Evolutionary conservation across 2,797 vertebrate genomes (phyloP), one percentile per base, ranked within the genome.

Genomic region (Oreochromis mossambicus): DNA sequence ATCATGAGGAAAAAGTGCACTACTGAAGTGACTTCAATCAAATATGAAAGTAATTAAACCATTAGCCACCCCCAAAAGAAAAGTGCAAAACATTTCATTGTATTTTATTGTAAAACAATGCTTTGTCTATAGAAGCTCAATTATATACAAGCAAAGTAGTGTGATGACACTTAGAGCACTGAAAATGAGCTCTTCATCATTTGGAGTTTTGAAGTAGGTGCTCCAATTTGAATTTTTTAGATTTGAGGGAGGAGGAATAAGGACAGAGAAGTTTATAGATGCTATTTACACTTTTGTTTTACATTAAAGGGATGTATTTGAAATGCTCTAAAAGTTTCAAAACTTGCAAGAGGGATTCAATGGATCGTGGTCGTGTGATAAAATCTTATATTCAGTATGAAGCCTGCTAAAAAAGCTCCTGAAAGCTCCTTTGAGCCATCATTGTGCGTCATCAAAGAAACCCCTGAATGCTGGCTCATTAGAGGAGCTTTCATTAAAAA

Each of bases 211-310:
- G 87, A 87, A 95, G 87, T 93, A 93, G 89, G 88, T 94, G 90
- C 87, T 92, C 85, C 89, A 92, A 91, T 95, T 95, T 93, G 15
- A 19, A 91, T 92, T 91, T 93, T 92, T 91, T 87, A 92, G 91
- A 93, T 84, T 52, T 38, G 63, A 77, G 15, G 51, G 19, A 66
- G 7, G n/a, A 38, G 70, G 76, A 80, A 84, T 87, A 83, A 80
- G 75, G 76, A 63, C 63, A 75, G 43, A 86, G 79, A 46, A 36
- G 50, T 85, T 80, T 85, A 79, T 77, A 77, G 77, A 82, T 80
- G 83, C 66, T 88, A 86, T 89, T 89, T 87, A 89, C 61, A 90
- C 84, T 82, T 82, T 38, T 80, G 76, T 43, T 88, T 81, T 61
- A 87, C 81, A 91, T 38, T 56, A 48, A 77, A 36, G 19, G 41